Evolutionary conservation across 2,113 vertebrate species (phyloP).

Genomic region (Nannospalax galili): DNA sequence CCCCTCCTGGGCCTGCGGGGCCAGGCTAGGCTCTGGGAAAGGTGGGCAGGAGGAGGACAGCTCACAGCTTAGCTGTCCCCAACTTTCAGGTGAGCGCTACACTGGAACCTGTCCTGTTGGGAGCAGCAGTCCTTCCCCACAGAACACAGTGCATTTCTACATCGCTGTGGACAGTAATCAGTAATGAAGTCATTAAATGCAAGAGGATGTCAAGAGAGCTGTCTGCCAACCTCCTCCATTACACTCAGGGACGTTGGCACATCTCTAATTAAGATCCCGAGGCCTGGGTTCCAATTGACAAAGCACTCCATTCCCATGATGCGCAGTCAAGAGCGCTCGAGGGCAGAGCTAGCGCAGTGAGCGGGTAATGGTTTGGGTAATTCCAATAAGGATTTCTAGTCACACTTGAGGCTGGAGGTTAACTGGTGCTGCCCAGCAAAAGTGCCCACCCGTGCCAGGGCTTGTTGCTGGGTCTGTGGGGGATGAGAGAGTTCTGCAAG

Average conservation of each 20-base stretch:
- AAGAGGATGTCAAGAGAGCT: slow-evolving; percentile 23
- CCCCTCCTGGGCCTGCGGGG: neutral
- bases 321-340: slow-evolving; percentile 71
- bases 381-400: slow-evolving; percentile 78
- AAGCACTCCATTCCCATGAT: slow-evolving; percentile 68
- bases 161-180: slow-evolving; percentile 57
- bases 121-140: neutral
- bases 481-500: neutral
- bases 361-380: slow-evolving; percentile 65
- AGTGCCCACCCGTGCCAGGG: neutral
- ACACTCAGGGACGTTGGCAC: slow-evolving; percentile 75
- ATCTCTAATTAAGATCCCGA: slow-evolving; percentile 77
- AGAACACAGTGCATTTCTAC: neutral
- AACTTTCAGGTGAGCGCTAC: neutral
- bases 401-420: slow-evolving; percentile 73
- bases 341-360: slow-evolving; percentile 68
- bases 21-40: rapidly evolving
- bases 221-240: slow-evolving; percentile 66
- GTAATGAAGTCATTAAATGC: slow-evolving; percentile 56
- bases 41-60: no score
- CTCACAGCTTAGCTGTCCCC: neutral
- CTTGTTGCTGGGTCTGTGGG: neutral
- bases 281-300: slow-evolving; percentile 77
- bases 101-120: neutral
- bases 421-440: slow-evolving; percentile 64